Evolutionary conservation across 2,888 invertebrate species (phyloP).

Genomic region (Onthophagus sagittarius): DNA sequence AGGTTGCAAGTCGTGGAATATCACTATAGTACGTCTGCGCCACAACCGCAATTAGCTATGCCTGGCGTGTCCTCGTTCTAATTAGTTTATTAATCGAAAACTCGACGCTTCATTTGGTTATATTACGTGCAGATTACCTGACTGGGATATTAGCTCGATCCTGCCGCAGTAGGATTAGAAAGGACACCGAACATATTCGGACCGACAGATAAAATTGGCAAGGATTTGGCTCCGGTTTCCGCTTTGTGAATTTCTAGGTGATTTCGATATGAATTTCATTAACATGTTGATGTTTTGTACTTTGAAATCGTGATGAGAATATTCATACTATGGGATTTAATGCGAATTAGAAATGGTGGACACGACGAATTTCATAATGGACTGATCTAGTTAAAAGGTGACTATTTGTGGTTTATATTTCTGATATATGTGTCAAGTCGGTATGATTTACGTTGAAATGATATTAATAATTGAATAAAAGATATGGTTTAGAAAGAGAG

Average conservation of each 20-base stretch:
- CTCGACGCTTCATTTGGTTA: slow-evolving; percentile 4
- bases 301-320: neutral
- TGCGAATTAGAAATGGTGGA: too few species aligned
- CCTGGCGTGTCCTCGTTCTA: slow-evolving; percentile 8
- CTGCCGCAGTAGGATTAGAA: neutral
- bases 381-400: too few species aligned
- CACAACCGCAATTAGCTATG: slow-evolving; percentile 4
- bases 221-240: neutral
- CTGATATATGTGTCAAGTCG: too few species aligned
- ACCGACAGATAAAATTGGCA: neutral
- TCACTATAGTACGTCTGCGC: neutral
- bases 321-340: too few species aligned
- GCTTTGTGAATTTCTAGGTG: neutral
- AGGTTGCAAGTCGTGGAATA: neutral
- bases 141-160: neutral
- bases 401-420: too few species aligned
- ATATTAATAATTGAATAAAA: too few species aligned
- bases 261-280: neutral
- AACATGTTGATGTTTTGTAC: neutral
- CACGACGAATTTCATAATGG: too few species aligned
- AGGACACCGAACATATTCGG: neutral
- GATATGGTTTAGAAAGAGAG: too few species aligned
- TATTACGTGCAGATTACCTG: slow-evolving; percentile 6
- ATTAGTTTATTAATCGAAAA: slow-evolving; percentile 13
- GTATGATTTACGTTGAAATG: too few species aligned